Conservation (phyloP, 2,797 vertebrate species). For the Bufotes viridis region DNA sequence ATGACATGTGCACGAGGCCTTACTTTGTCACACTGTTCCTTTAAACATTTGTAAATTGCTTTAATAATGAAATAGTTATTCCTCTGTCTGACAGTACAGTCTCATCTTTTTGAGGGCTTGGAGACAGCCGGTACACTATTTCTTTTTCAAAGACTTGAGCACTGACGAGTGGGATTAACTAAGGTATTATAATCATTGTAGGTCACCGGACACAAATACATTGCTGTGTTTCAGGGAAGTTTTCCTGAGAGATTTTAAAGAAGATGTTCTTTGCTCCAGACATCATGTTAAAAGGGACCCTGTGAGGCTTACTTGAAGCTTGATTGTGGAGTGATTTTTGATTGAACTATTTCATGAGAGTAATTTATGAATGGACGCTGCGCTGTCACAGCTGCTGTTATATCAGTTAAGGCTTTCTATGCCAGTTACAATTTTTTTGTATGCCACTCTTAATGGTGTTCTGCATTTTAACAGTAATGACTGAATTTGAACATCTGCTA, state of each 20-base stretch:
- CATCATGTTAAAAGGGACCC: neutral
- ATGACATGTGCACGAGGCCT: neutral
- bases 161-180: neutral
- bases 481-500: neutral
- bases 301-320: neutral
- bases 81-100: neutral
- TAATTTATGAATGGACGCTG: neutral
- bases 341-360: neutral
- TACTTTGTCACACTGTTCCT: neutral
- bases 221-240: neutral
- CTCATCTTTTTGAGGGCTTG: neutral
- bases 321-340: neutral
- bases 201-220: neutral
- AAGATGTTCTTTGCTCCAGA: neutral
- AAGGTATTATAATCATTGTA: constrained; percentile 5
- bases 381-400: neutral
- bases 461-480: neutral
- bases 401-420: neutral
- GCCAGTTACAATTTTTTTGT: neutral
- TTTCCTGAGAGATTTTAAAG: neutral
- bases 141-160: neutral
- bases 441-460: neutral
- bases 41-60: neutral
- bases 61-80: neutral
- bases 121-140: neutral